phyloP scores from a whole-genome alignment of 2,888 invertebrate genomes.

The Epirrhoe tristata region DNA sequence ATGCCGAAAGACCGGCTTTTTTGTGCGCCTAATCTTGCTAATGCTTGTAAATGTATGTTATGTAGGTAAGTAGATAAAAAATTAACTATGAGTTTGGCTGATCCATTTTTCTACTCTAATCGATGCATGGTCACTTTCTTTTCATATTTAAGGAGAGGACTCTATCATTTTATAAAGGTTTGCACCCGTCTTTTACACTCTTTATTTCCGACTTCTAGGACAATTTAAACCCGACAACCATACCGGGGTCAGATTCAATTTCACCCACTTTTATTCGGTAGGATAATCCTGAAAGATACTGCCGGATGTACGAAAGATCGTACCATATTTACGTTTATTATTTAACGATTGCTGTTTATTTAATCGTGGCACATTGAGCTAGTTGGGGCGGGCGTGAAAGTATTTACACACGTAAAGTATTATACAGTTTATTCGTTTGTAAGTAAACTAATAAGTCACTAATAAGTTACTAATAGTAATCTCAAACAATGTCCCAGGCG shows the following conservation, averaged over 20 bases:
- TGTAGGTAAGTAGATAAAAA: too few relatives aligned
- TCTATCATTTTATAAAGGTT: too few relatives aligned
- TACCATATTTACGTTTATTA: conserved; percentile 51
- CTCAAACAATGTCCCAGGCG: too few relatives aligned
- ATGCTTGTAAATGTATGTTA: too few relatives aligned
- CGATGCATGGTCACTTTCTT: too few relatives aligned
- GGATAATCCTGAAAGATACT: conserved; percentile 60
- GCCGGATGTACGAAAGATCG: conserved; percentile 52
- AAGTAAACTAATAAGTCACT: too few relatives aligned
- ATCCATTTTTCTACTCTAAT: too few relatives aligned
- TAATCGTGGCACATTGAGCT: conserved; percentile 22
- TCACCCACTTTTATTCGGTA: conserved; percentile 59
- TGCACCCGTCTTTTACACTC: background rate
- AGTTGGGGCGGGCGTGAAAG: background rate
- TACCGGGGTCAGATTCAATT: conserved; percentile 56
- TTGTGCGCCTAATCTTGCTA: background rate
- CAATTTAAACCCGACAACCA: conserved; percentile 32
- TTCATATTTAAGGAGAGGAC: too few relatives aligned
- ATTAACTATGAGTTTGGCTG: too few relatives aligned
- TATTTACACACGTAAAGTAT: too few relatives aligned
- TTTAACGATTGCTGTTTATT: conserved; percentile 41
- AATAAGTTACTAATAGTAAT: too few relatives aligned
- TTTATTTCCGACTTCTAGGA: background rate
- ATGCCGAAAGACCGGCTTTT: conserved; percentile 1
- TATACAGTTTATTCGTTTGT: too few relatives aligned